Percentiles rank a stretch among this genome's conserved stretches.
Evolutionary conservation across 2,888 invertebrate genomes (phyloP).

Genomic region (Deilephila porcellus): DNA sequence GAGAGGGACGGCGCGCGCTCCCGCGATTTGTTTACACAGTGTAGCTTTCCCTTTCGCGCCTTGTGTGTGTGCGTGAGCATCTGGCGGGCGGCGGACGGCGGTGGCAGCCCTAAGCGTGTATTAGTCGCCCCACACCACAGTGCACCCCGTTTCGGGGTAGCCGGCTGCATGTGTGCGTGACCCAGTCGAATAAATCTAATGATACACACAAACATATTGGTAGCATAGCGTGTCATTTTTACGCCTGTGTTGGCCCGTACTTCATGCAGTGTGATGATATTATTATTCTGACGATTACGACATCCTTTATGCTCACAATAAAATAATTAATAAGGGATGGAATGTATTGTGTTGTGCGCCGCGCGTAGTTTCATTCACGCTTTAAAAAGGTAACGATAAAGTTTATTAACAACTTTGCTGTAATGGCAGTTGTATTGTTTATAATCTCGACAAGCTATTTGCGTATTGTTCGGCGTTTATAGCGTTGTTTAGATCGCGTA

Average conservation of each 20-base stretch:
- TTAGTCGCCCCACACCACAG: conserved; percentile 70
- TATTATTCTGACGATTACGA: conserved; percentile 84
- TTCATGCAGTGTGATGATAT: conserved; percentile 82
- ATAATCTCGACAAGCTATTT: conserved; percentile 31
- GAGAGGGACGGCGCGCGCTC: conserved; percentile 78
- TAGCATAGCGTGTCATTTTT: conserved; percentile 80
- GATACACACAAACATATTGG: conserved; percentile 84
- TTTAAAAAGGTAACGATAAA: conserved; percentile 70
- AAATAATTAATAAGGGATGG: conserved; percentile 85
- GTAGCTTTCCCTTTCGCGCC: conserved; percentile 81
- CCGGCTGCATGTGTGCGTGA: conserved; percentile 69
- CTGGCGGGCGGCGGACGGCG: conserved; percentile 68
- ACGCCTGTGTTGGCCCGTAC: conserved; percentile 83
- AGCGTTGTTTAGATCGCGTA: conserved; percentile 10
- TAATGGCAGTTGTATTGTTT: conserved; percentile 59
- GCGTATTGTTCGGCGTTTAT: conserved; percentile 29
- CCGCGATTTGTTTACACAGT: conserved; percentile 83
- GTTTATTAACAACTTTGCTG: conserved; percentile 68
- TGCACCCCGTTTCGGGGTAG: conserved; percentile 78
- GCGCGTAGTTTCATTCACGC: conserved; percentile 73
- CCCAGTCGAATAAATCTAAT: conserved; percentile 84
- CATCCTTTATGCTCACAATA: conserved; percentile 84
- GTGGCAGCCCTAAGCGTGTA: conserved; percentile 65
- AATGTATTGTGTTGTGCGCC: conserved; percentile 77
- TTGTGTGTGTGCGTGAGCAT: conserved; percentile 77